phyloP scores from a whole-genome alignment of 2,797 vertebrate genomes.

The Vultur gryphus region DNA sequence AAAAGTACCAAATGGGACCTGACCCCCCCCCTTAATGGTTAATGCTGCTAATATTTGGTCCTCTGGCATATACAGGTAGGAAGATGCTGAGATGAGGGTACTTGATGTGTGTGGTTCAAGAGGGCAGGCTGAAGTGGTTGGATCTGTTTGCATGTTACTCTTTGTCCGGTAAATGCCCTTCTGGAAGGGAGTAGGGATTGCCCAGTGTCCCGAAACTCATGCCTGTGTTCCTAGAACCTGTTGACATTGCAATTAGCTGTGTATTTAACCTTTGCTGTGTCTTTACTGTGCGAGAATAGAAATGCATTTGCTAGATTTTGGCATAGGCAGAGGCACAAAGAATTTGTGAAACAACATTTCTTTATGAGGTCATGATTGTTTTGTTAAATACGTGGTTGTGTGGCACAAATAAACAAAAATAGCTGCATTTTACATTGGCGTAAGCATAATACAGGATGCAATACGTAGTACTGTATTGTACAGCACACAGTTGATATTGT shows the following conservation, averaged over 20 bases:
- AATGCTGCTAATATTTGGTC: conserved; percentile 31
- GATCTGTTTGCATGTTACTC: conserved; percentile 51
- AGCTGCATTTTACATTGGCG: not conserved
- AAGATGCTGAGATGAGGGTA: conserved; percentile 18
- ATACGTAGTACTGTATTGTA: not conserved
- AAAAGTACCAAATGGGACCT: conserved; percentile 51
- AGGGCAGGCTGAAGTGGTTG: conserved; percentile 14
- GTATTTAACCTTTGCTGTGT: not conserved
- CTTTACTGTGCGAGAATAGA: not conserved
- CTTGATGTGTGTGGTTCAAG: conserved; percentile 12
- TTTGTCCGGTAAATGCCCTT: conserved; percentile 42
- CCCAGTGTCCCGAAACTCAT: not conserved
- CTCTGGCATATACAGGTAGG: conserved; percentile 69
- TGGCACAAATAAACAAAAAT: not conserved
- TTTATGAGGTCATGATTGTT: not conserved
- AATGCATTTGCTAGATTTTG: not conserved
- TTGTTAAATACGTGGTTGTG: not conserved
- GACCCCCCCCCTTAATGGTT: conserved; percentile 36
- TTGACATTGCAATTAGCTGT: not conserved
- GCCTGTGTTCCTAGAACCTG: conserved; percentile 11
- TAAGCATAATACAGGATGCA: not conserved
- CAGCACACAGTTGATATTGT: not conserved
- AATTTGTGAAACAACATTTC: not conserved
- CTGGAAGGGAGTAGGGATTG: not conserved
- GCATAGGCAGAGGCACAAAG: not conserved